Evolutionary conservation across 2,797 vertebrate species (phyloP), one percentile per base, ranked within the genome.

Genomic region (Rhincodon typus): DNA sequence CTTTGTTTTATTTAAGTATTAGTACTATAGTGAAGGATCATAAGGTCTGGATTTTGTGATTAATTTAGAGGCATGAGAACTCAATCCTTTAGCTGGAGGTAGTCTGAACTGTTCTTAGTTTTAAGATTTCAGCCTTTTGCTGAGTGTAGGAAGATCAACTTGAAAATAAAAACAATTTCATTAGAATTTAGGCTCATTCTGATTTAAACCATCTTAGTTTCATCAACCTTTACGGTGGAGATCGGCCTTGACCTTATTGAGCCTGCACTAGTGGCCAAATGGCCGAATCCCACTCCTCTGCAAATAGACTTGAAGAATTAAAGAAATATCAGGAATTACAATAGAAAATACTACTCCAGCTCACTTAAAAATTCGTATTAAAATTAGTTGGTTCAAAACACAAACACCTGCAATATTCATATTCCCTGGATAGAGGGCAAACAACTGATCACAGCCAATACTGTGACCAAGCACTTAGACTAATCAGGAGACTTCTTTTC

Each of bases 1-100:
- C n/a, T 57, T 15, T 62, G 8, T 94, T 94, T 94, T 94, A 94
- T 94, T 95, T 95, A 50, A 94, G 50, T 50, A 95, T n/a, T 90
- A 38, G 27, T 94, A 34, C 25, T 95, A 42, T 95, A 74, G 94
- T 53, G 6, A 74, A 77, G 46, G 30, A 53, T 27, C 53, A 30
- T 19, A 69, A 38, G 38, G n/a, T 93, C 34, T 38, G 90, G 90
- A 93, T 4, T 93, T 57, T 67, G 19, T 25, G 8, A 93, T 23
- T n/a, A 4, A 69, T 93, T 93, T 93, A 42, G 67, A 34, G 38
- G 90, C 38, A 62, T 93, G 38, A 67, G 21, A 93, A 93, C 66
- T 69, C 38, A 10, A 19, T 66, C 50, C 25, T 93, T 67, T 66
- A 66, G 12, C 19, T 1, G 19, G 21, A 93, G 13, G 21, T 42